These are phyloP conservation scores for Bugula neritina DNA, from an alignment of 2,888 invertebrate species.

Conservation along the genomic window DNA sequence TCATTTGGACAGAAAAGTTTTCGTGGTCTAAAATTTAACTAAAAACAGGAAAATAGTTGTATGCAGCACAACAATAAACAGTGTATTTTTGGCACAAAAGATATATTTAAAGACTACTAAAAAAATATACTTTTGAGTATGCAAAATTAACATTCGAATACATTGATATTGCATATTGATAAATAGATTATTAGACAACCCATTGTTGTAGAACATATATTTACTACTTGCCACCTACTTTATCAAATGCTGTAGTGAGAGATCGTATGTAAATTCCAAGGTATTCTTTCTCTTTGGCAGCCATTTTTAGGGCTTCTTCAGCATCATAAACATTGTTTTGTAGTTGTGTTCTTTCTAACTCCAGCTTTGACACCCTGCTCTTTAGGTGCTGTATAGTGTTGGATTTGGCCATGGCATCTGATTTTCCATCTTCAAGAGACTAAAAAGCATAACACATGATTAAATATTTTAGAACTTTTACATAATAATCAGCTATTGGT, in stretches of 20 bases:
- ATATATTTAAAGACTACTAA: no score
- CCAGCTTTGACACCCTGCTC: slow-evolving; percentile 39
- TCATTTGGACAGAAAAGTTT: no score
- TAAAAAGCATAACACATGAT: background rate
- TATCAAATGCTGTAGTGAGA: slow-evolving; percentile 41
- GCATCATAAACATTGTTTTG: slow-evolving; percentile 44
- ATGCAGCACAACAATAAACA: no score
- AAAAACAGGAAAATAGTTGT: no score
- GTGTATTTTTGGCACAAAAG: no score
- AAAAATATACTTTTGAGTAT: no score
- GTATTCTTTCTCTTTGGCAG: slow-evolving; percentile 46
- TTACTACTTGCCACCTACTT: no score
- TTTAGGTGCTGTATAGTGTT: slow-evolving; percentile 43
- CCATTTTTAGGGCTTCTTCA: slow-evolving; percentile 46
- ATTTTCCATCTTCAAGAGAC: background rate
- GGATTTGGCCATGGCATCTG: slow-evolving; percentile 34
- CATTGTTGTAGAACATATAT: no score
- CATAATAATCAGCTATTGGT: background rate
- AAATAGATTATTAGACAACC: no score
- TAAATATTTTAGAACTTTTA: background rate
- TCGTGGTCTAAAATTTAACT: no score
- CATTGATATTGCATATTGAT: no score
- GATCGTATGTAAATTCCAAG: slow-evolving; percentile 40
- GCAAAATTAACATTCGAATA: no score
- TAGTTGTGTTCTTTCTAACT: slow-evolving; percentile 40